Conservation (phyloP, 2,797 vertebrate species). For the Crenichthys baileyi region DNA sequence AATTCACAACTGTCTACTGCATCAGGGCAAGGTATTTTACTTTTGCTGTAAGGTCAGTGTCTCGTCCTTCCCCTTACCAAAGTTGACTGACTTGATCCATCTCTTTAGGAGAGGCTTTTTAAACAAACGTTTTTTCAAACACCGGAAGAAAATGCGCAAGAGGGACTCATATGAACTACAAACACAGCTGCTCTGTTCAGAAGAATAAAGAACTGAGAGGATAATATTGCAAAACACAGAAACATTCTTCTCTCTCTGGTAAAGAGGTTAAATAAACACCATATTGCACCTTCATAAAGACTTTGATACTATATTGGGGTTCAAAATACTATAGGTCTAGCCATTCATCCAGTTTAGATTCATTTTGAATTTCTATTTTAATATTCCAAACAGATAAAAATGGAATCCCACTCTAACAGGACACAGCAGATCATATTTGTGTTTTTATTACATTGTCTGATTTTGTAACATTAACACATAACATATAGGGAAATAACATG, state of each 20-base stretch:
- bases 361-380: background rate
- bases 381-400: background rate
- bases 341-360: background rate
- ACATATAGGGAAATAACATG: constrained; percentile 19
- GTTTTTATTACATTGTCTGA: constrained; percentile 1
- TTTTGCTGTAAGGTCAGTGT: too few species aligned
- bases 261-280: background rate
- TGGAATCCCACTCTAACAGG: background rate
- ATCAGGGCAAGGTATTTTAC: too few species aligned
- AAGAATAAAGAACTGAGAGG: background rate
- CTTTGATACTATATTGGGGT: background rate
- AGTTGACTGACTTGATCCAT: background rate
- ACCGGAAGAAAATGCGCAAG: background rate
- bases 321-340: background rate
- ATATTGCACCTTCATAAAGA: background rate
- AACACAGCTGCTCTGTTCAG: background rate
- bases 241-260: background rate
- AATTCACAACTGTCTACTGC: too few species aligned
- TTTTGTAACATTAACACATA: constrained; percentile 13
- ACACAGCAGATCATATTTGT: background rate
- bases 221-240: background rate
- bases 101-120: background rate
- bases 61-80: too few species aligned
- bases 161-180: background rate
- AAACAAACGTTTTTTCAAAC: background rate